Evolutionary conservation across 2,797 vertebrate genomes (phyloP).

Genomic region (Cryptoprocta ferox): DNA sequence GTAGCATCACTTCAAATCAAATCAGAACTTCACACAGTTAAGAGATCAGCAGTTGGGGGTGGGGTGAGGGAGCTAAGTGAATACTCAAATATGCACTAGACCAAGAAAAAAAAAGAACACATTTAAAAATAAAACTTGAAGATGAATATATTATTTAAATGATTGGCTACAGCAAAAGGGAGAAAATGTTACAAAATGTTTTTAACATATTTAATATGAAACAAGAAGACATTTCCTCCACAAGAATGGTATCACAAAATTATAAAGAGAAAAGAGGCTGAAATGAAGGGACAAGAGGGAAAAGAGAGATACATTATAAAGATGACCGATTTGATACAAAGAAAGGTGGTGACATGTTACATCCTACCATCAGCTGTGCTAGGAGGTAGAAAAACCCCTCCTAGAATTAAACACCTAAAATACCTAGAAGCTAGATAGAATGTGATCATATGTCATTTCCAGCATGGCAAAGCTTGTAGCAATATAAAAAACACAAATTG

Average conservation of each 20-base stretch:
- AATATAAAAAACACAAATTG: background rate
- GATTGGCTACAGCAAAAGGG: background rate
- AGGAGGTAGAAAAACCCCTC: background rate
- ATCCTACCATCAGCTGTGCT: background rate
- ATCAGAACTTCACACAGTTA: background rate
- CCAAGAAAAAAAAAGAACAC: background rate
- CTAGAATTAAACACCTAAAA: background rate
- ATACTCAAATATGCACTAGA: background rate
- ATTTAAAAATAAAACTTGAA: background rate
- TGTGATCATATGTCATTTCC: background rate
- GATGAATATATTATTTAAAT: background rate
- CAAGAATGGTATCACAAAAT: background rate
- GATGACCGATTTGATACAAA: background rate
- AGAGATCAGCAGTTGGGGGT: background rate
- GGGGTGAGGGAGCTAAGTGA: rapidly evolving
- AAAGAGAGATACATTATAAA: background rate
- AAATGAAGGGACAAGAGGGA: background rate
- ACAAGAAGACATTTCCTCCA: background rate
- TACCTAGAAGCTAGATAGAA: background rate
- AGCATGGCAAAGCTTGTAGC: background rate
- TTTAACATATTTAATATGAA: background rate
- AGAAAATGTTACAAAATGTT: background rate
- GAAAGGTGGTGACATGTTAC: background rate
- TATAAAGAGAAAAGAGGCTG: background rate
- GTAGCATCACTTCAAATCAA: background rate